Conservation (phyloP, 1,140 invertebrate species). For the Hylyphantes graminicola region DNA sequence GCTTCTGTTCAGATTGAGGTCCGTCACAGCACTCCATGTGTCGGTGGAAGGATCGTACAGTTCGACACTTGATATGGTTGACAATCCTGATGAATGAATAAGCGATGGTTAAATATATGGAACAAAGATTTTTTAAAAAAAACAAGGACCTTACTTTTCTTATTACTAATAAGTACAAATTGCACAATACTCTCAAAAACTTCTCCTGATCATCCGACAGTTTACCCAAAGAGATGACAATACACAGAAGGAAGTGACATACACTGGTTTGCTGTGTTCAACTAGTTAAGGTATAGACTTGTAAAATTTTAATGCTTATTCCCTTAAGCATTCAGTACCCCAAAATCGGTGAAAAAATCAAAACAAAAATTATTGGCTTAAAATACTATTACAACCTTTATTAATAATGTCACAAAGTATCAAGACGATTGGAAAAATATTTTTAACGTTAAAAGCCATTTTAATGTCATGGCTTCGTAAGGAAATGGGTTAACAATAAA, state of each 20-base stretch:
- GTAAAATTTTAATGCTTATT: too few relatives aligned
- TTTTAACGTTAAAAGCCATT: too few relatives aligned
- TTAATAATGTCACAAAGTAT: too few relatives aligned
- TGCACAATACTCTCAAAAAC: neutral
- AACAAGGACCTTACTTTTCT: neutral
- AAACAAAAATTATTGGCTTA: too few relatives aligned
- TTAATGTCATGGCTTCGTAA: too few relatives aligned
- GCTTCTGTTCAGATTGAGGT: constrained; percentile 86
- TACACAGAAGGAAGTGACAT: neutral
- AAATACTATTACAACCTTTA: too few relatives aligned
- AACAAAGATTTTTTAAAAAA: neutral
- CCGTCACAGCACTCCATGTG: constrained; percentile 88
- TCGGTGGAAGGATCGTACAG: constrained; percentile 87
- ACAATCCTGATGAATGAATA: constrained; percentile 67
- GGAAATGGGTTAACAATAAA: too few relatives aligned
- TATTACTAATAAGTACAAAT: neutral
- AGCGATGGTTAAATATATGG: neutral
- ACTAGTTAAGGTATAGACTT: too few relatives aligned
- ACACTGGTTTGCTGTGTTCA: too few relatives aligned
- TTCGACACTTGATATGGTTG: constrained; percentile 87
- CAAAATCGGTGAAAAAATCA: too few relatives aligned
- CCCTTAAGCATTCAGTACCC: too few relatives aligned
- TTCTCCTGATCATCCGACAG: neutral
- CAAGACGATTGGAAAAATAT: too few relatives aligned
- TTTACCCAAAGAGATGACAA: neutral